phyloP scores from a whole-genome alignment of 37 sponge, comb jelly and placozoan species.

The Petrosia ficiformis region DNA sequence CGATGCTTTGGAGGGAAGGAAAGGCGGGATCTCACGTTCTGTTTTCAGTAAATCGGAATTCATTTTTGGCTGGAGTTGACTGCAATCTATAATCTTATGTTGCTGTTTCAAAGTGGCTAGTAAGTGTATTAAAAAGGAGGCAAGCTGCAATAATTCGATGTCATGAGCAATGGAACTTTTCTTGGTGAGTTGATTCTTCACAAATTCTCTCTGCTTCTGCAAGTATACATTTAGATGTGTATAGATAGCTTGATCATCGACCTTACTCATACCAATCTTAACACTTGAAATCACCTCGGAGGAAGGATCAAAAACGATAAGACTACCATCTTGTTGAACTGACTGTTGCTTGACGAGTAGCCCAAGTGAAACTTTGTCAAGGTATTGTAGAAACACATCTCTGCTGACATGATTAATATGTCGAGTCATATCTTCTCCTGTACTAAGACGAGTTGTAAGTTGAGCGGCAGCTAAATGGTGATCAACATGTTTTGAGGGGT shows the following conservation, averaged over 20 bases:
- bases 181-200: conserved; percentile 25
- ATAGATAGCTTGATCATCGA: background rate
- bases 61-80: conserved; percentile 5
- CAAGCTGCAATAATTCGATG: conserved; percentile 53
- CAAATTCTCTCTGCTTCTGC: conserved; percentile 69
- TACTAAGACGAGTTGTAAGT: conserved; percentile 31
- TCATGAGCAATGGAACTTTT: conserved; percentile 40
- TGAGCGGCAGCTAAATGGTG: conserved; percentile 30
- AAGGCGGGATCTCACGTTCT: conserved; percentile 65
- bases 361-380: conserved; percentile 43
- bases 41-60: conserved; percentile 46
- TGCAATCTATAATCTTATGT: conserved; percentile 23
- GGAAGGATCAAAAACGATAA: conserved; percentile 33
- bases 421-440: conserved; percentile 24
- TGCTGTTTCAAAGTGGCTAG: conserved; percentile 64
- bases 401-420: conserved; percentile 13
- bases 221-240: conserved; percentile 47
- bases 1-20: conserved; percentile 46
- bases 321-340: conserved; percentile 29
- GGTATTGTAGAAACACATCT: conserved; percentile 41
- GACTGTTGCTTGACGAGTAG: conserved; percentile 21
- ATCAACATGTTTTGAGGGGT: conserved; percentile 45
- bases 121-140: conserved; percentile 39
- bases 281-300: conserved; percentile 30
- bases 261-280: background rate